Percentiles rank a stretch among this genome's conserved stretches.
Evolutionary conservation across 92 coral and sea anemone genomes (phyloP).

Genomic region (Phenganax stokvisi): DNA sequence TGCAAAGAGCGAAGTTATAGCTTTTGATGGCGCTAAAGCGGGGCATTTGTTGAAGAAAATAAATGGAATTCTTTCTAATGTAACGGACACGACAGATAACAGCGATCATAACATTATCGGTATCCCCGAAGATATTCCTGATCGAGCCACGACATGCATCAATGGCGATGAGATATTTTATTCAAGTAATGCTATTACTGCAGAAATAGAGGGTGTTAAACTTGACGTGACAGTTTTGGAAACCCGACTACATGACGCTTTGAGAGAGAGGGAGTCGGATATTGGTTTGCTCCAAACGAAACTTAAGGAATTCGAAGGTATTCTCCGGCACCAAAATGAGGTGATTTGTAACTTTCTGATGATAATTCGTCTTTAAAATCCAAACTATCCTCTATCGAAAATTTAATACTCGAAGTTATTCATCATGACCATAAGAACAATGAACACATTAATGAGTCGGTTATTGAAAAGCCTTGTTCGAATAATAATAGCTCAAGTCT

Average conservation of each 20-base stretch:
- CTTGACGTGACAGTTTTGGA: not conserved
- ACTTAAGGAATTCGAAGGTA: conserved; percentile 6
- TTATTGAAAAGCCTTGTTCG: not conserved
- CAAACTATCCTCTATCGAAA: too few relatives aligned
- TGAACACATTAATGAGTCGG: not conserved
- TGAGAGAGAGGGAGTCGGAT: not conserved
- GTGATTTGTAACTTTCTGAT: not conserved
- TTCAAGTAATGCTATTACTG: not conserved
- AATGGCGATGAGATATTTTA: not conserved
- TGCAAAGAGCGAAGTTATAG: not conserved
- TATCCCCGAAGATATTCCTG: not conserved
- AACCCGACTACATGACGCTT: not conserved
- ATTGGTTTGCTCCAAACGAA: not conserved
- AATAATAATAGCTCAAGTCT: not conserved
- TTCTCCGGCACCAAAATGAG: conserved; percentile 6
- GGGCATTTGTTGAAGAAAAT: not conserved
- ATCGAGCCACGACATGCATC: conserved; percentile 1
- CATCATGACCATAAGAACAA: not conserved
- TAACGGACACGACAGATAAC: not conserved
- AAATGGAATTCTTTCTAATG: not conserved
- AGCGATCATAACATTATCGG: not conserved
- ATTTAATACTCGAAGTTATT: not conserved
- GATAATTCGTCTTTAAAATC: too few relatives aligned
- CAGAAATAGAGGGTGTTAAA: not conserved
- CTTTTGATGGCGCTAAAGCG: not conserved